Conservation (phyloP, 1,140 invertebrate genomes). For the Battus philenor region DNA sequence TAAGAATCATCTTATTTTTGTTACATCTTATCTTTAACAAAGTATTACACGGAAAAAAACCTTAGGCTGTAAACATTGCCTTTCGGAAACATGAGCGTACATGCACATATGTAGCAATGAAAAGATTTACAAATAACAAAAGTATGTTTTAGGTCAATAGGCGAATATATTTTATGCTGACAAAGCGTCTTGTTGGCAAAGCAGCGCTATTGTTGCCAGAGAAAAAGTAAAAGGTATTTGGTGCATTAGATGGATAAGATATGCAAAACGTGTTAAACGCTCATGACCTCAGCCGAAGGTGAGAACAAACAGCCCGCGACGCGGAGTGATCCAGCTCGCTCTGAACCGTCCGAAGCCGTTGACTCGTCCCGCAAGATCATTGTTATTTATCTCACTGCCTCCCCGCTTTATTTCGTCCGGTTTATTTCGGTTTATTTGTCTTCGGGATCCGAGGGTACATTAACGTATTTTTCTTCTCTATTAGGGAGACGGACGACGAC, state of each 20-base stretch:
- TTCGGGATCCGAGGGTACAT: slow-evolving; percentile 71
- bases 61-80: too few species aligned
- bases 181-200: too few species aligned
- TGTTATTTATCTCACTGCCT: slow-evolving; percentile 63
- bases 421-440: slow-evolving; percentile 69
- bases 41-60: too few species aligned
- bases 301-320: neutral
- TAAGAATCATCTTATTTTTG: too few species aligned
- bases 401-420: slow-evolving; percentile 64
- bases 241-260: slow-evolving; percentile 12
- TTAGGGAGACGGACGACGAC: slow-evolving; percentile 66
- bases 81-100: too few species aligned
- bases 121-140: too few species aligned
- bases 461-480: slow-evolving; percentile 75
- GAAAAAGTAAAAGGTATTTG: too few species aligned
- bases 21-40: too few species aligned
- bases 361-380: slow-evolving; percentile 51
- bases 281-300: neutral
- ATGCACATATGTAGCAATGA: too few species aligned
- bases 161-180: too few species aligned
- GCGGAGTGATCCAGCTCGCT: neutral
- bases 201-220: too few species aligned
- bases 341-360: slow-evolving; percentile 10
- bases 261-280: slow-evolving; percentile 11
- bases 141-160: too few species aligned